Conservation (phyloP, 2,113 vertebrate species). For the Hyla sarda region DNA sequence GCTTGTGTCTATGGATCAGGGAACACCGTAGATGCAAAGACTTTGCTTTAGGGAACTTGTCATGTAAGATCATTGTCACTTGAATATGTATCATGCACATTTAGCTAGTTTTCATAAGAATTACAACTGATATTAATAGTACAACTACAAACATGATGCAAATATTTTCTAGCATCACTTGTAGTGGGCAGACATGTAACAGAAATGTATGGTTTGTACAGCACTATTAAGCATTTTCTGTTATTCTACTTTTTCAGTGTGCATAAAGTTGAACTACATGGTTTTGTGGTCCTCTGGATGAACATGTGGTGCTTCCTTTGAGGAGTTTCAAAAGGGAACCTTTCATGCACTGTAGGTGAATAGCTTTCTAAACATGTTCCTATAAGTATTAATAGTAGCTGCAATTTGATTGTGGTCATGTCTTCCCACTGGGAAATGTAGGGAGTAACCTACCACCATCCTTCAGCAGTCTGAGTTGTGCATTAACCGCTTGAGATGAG, state of each 20-base stretch:
- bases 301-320: neutral
- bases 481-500: too few species aligned
- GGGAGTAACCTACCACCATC: too few species aligned
- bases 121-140: neutral
- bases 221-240: neutral
- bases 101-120: neutral
- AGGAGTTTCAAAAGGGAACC: neutral
- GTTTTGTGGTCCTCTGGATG: too few species aligned
- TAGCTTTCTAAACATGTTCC: too few species aligned
- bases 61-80: conserved; percentile 26
- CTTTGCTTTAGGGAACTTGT: conserved; percentile 11
- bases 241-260: too few species aligned
- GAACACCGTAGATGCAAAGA: neutral
- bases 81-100: neutral
- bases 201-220: neutral
- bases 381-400: too few species aligned
- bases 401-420: too few species aligned
- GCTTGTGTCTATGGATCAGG: neutral
- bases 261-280: neutral
- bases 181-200: neutral
- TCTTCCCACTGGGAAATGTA: too few species aligned
- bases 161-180: neutral
- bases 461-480: too few species aligned
- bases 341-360: too few species aligned
- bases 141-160: neutral